phyloP scores from a whole-genome alignment of 2,797 vertebrate genomes.

The Psittacula echo region DNA sequence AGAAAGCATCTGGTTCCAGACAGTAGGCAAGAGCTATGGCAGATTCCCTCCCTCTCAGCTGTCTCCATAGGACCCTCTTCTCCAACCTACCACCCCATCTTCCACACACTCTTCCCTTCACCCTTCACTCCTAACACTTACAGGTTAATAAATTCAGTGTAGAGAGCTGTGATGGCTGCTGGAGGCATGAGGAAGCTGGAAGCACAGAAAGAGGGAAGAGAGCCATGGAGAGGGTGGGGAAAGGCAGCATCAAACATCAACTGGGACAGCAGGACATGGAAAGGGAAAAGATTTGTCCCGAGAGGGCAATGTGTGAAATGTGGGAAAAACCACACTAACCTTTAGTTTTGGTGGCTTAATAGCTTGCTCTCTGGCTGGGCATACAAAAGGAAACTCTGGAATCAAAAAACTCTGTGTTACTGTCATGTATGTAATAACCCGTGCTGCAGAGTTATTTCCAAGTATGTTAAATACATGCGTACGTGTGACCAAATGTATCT shows the following conservation, averaged over 20 bases:
- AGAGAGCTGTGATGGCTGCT: not conserved
- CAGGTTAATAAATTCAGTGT: not conserved
- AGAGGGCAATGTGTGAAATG: fast-evolving
- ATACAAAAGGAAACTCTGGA: not conserved
- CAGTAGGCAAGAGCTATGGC: not conserved
- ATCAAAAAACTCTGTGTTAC: not conserved
- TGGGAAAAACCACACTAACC: not conserved
- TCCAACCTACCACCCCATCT: not conserved
- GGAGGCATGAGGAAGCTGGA: fast-evolving
- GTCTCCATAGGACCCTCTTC: not conserved
- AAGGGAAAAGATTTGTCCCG: not conserved
- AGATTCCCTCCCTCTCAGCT: not conserved
- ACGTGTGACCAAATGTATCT: not conserved
- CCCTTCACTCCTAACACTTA: not conserved
- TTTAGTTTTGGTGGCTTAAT: not conserved
- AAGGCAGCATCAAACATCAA: not conserved
- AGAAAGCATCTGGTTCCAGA: constrained; percentile 3
- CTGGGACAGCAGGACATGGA: not conserved
- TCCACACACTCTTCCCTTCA: not conserved
- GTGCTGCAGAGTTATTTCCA: not conserved
- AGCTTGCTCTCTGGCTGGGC: not conserved
- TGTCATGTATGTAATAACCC: not conserved
- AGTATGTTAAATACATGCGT: not conserved
- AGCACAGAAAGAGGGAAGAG: not conserved
- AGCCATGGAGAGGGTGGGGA: fast-evolving